phyloP scores from a whole-genome alignment of 2,113 vertebrate species.

The Piaya cayana region DNA sequence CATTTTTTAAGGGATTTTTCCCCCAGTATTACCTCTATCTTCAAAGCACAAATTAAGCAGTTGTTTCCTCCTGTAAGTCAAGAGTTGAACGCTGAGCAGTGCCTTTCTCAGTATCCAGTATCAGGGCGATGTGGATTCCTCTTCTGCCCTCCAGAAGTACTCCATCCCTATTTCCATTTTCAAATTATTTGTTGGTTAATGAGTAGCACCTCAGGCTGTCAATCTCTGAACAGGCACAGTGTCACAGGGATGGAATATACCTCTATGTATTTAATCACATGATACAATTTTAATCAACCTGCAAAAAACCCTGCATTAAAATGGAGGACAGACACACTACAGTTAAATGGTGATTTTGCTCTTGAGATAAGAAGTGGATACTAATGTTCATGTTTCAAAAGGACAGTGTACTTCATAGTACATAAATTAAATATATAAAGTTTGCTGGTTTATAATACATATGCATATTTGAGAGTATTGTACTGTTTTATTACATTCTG shows the following conservation, averaged over 20 bases:
- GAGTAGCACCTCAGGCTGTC: constrained; percentile 41
- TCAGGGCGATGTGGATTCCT: not conserved
- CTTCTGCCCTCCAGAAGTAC: not conserved
- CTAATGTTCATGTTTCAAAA: constrained; percentile 12
- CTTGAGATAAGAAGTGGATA: constrained; percentile 38
- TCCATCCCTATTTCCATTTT: constrained; percentile 11
- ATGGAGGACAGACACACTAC: not conserved
- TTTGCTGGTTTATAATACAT: constrained; percentile 18
- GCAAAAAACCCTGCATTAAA: not conserved
- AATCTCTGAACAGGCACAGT: not conserved
- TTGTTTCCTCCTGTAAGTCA: not conserved
- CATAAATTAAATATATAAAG: constrained; percentile 11
- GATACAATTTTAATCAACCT: constrained; percentile 38
- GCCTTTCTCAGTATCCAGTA: not conserved
- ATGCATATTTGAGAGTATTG: constrained; percentile 35
- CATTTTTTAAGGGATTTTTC: not conserved
- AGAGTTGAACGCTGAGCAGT: not conserved
- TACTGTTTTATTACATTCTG: constrained; percentile 33
- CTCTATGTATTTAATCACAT: constrained; percentile 9
- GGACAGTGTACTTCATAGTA: not conserved
- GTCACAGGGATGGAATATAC: not conserved
- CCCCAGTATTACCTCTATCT: not conserved
- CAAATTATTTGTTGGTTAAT: constrained; percentile 41
- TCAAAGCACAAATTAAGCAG: constrained; percentile 24
- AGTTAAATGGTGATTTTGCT: constrained; percentile 21